Base-by-base conservation (phyloP, 64 coral and sea anemone genomes). In the Montipora sp. region DNA sequence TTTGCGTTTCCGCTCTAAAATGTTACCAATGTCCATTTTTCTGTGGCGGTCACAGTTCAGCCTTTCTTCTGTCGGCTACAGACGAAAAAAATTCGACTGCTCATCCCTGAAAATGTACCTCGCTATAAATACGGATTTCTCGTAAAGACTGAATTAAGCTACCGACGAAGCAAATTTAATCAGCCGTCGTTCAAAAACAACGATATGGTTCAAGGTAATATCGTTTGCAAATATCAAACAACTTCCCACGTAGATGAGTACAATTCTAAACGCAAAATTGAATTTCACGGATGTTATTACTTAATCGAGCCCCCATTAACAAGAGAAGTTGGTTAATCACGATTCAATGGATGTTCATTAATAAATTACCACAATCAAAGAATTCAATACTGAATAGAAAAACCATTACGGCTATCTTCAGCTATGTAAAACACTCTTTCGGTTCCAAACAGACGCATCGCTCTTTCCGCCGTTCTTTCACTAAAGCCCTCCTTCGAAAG, bases 391-490 rank as follows among this genome's bases (percentile, higher is more conserved):
- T 70, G 4, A 18, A 18, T 11, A 27, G 36, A 36, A 36, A 63
- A 71, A 71, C 50, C 68, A 70, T 85, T 50, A 15, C 82, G 47
- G 70, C 71, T 71, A 59, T 85, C 59, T 7, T 51, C 3, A 16
- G 61, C 18, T 15, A 18, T 85, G 61, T 51, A 71, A 71, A 85
- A 50, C 66, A 71, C 45, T 18, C 48, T 50, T 46, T n/a, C 27
- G 82, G 82, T 85, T 85, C 82, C 82, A 85, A 48, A 59, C 10
- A 48, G 82, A 71, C 82, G 65, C 61, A 85, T 49, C 6, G 16
- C 63, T 50, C 43, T 85, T 71, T 85, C 61, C 82, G 61, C 82
- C 82, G 48, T 85, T 85, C 43, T 71, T 70, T 70, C 27, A 85
- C 3, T 46, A 12, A 85, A 85, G 65, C 44, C 61, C 82, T 85